Conservation (phyloP, 2,113 vertebrate genomes). For the Psephotus haematonotus region DNA sequence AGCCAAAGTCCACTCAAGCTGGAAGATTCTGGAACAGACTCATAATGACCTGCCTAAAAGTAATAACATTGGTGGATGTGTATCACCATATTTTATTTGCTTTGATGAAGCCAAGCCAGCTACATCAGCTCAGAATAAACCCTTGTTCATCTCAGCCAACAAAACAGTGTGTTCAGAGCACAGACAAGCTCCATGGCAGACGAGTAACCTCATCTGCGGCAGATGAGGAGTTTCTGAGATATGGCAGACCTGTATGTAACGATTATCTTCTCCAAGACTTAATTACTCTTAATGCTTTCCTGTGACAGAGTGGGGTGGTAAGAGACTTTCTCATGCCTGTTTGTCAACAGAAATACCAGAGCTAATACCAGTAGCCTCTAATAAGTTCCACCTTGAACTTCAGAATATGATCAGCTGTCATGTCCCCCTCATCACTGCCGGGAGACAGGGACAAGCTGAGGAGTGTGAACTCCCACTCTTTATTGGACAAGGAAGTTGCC, state of each 20-base stretch:
- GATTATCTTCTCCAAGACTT: constrained; percentile 17
- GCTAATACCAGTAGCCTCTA: constrained; percentile 6
- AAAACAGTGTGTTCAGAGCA: background rate
- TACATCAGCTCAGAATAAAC: background rate
- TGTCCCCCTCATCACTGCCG: background rate
- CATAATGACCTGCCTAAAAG: background rate
- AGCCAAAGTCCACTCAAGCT: background rate
- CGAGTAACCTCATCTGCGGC: background rate
- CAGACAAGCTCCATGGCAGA: background rate
- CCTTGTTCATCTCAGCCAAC: background rate
- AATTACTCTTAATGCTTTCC: constrained; percentile 18
- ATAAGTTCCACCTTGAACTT: constrained; percentile 32
- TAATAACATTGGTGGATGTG: background rate
- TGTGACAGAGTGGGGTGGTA: background rate
- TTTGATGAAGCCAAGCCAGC: background rate
- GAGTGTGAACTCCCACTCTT: background rate
- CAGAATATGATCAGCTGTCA: background rate
- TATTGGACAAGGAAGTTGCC: background rate
- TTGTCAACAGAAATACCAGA: constrained; percentile 15
- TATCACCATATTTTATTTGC: background rate
- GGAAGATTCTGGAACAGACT: background rate
- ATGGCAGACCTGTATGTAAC: background rate
- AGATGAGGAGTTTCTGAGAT: background rate
- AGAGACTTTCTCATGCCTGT: background rate
- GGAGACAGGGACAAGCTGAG: background rate